Conservation (phyloP, 2,888 invertebrate genomes). For the Nomada goodeniana region DNA sequence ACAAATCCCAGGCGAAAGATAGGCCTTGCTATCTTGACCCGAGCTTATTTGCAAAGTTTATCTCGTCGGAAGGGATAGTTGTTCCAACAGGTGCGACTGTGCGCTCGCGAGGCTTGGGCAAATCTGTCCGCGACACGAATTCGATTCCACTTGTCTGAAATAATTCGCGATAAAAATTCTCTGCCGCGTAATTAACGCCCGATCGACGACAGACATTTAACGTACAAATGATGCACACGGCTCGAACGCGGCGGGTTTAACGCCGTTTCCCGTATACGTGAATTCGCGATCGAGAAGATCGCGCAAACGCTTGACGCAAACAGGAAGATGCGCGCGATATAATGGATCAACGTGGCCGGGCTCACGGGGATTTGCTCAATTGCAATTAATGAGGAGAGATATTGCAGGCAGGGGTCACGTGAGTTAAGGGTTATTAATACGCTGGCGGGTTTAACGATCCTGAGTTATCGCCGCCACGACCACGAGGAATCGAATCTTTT, state of each 20-base stretch:
- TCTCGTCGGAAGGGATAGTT: background rate
- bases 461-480: conserved; percentile 78
- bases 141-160: conserved; percentile 10
- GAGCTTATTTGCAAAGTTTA: conserved; percentile 26
- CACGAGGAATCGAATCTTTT: conserved; percentile 30
- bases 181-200: conserved; percentile 25
- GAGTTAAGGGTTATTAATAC: conserved; percentile 82
- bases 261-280: background rate
- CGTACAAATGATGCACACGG: too few relatives aligned
- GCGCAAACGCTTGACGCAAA: conserved; percentile 61
- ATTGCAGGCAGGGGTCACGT: conserved; percentile 79
- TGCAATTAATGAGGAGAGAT: conserved; percentile 84
- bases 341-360: conserved; percentile 71
- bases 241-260: too few relatives aligned
- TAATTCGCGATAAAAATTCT: conserved; percentile 25
- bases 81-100: conserved; percentile 20
- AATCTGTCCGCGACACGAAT: conserved; percentile 11
- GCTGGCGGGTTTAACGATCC: conserved; percentile 82
- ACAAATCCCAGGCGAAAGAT: conserved; percentile 3
- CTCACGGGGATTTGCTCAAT: conserved; percentile 82
- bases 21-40: background rate
- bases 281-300: conserved; percentile 15
- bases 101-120: too few relatives aligned
- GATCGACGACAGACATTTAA: background rate
- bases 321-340: conserved; percentile 66